phyloP scores from a whole-genome alignment of 1,140 invertebrate species.

The Varroa destructor region DNA sequence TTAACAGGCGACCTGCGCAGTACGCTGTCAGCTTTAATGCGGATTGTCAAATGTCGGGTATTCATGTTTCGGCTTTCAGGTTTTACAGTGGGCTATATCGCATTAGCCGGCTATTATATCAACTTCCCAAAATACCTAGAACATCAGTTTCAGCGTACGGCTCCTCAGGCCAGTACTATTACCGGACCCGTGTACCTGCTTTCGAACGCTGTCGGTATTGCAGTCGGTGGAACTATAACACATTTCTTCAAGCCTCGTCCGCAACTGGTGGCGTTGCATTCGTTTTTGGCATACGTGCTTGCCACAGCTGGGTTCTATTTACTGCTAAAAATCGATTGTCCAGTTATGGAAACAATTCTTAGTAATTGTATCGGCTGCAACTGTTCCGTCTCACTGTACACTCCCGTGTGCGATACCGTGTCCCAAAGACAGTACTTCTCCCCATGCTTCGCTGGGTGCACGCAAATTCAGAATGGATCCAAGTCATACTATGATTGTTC shows the following conservation, averaged over 20 bases:
- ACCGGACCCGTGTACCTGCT: constrained; percentile 31
- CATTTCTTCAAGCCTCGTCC: constrained; percentile 32
- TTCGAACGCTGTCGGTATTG: constrained; percentile 33
- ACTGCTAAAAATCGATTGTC: neutral
- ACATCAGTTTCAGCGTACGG: constrained; percentile 56
- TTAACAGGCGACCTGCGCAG: neutral
- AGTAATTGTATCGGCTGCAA: neutral
- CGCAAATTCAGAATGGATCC: neutral
- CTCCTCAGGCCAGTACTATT: constrained; percentile 48
- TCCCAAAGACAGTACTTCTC: constrained; percentile 1
- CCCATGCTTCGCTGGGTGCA: constrained; percentile 1
- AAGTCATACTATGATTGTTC: neutral
- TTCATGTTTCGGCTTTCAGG: constrained; percentile 32
- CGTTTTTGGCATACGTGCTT: constrained; percentile 2
- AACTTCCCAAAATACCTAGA: constrained; percentile 62
- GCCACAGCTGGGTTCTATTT: constrained; percentile 3
- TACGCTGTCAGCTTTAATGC: constrained; percentile 27
- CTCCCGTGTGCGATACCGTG: neutral
- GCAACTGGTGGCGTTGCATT: constrained; percentile 27
- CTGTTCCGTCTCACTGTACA: neutral
- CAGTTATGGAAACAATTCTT: neutral
- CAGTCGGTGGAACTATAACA: constrained; percentile 33
- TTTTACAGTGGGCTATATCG: constrained; percentile 36
- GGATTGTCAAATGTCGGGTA: constrained; percentile 32
- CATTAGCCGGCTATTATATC: constrained; percentile 57